Base-by-base conservation (phyloP, 2,888 invertebrate genomes). In the Agonum fuliginosum region DNA sequence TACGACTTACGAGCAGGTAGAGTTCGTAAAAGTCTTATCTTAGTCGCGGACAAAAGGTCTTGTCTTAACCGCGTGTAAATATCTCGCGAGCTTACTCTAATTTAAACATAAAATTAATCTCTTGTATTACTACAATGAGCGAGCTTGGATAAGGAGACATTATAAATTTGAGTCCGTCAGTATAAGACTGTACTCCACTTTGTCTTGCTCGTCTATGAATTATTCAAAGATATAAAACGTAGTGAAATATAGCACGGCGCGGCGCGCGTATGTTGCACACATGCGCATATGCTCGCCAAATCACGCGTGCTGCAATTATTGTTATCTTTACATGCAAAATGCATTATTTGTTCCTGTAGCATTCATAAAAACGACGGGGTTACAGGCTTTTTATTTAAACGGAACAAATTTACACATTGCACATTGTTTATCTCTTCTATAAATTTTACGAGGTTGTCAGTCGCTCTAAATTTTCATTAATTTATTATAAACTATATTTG, bases 51-150 rank as follows among this genome's bases (percentile, higher is more conserved):
- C 51, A 51, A 51, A 51, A 51, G 65, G 41, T 37, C n/a, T 71
- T 27, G 48, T 48, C 48, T n/a, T 17, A 48, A 48, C 17, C 30
- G 30, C 46, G 19, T 71, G 70, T 17, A 71, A 71, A 71, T 71
- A 71, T 27, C 46, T 6, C 12, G 14, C 48, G 30, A 48, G 48
- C 46, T 71, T 71, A 71, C 70, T 48, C 70, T 71, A 71, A 71
- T 71, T 71, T 71, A 71, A 71, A 71, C 48, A 71, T 71, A 48
- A 71, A 71, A 71, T 71, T 71, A 71, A 71, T 71, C 70, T 71
- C 70, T 48, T 24, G 48, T 71, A 30, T 71, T 71, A 71, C 48
- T 71, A 24, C 48, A 71, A 48, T 71, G 48, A 71, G 48, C 70
- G 70, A 27, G 48, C 48, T 19, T 17, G 70, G 70, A 71, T 71